Evolutionary conservation across 2,797 vertebrate species (phyloP).

Genomic region (Pipistrellus nathusii): DNA sequence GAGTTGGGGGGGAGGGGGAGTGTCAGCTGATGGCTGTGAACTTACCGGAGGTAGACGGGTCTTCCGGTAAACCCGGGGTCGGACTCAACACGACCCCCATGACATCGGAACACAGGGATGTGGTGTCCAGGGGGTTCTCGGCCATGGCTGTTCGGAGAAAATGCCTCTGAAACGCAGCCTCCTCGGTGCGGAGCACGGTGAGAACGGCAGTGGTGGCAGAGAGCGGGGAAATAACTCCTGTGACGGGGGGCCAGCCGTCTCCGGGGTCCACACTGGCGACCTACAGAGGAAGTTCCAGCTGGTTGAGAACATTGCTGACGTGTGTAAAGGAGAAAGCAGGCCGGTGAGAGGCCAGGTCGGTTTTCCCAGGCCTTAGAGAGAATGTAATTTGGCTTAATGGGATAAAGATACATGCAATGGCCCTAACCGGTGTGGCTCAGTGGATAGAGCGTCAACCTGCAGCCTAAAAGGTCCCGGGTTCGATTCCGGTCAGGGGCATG

Average conservation of each 20-base stretch:
- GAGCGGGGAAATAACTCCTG: constrained; percentile 92
- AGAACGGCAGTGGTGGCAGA: constrained; percentile 90
- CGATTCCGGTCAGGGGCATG: too few relatives aligned
- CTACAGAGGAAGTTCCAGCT: constrained; percentile 83
- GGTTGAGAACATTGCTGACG: neutral
- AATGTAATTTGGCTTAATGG: too few relatives aligned
- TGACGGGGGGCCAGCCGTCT: constrained; percentile 83
- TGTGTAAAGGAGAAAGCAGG: neutral
- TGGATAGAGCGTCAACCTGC: too few relatives aligned
- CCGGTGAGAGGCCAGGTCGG: neutral
- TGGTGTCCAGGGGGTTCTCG: constrained; percentile 75
- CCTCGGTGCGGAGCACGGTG: constrained; percentile 87
- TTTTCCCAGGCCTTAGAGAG: neutral
- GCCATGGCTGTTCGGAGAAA: constrained; percentile 65
- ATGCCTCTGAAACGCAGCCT: constrained; percentile 71
- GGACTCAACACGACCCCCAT: constrained; percentile 90
- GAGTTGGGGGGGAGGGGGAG: too few relatives aligned
- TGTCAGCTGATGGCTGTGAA: neutral
- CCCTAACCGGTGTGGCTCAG: too few relatives aligned
- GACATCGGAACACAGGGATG: constrained; percentile 88
- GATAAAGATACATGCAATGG: too few relatives aligned
- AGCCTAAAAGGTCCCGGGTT: too few relatives aligned
- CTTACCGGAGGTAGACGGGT: constrained; percentile 81
- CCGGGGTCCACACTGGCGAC: constrained; percentile 89
- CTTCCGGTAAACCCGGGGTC: constrained; percentile 84